Evolutionary conservation across 2,797 vertebrate species (phyloP).

Genomic region (Sebastes goodei): DNA sequence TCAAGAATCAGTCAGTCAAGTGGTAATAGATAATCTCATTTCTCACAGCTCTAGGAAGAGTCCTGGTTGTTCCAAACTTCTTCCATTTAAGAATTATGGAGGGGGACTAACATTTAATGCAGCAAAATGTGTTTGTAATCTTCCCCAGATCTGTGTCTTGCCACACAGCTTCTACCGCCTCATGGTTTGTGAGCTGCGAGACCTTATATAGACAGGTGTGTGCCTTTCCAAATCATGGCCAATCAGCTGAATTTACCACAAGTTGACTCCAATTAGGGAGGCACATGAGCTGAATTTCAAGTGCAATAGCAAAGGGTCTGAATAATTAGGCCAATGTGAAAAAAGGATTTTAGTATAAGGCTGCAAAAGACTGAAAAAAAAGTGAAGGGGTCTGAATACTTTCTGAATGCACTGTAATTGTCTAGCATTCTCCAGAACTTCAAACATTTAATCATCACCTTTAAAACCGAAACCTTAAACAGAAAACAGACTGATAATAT

Average conservation of each 20-base stretch:
- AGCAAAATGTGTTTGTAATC: neutral
- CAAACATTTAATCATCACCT: conserved; percentile 8
- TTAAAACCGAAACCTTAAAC: conserved; percentile 6
- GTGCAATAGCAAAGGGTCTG: neutral
- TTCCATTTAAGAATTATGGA: neutral
- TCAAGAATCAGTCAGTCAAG: neutral
- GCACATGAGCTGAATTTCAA: neutral
- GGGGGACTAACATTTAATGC: neutral
- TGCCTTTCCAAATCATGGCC: neutral
- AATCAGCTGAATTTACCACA: neutral
- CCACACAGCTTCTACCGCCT: neutral
- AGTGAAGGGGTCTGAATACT: neutral
- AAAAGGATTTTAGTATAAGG: neutral
- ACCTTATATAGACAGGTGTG: neutral
- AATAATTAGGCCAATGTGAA: neutral
- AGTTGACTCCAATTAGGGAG: neutral
- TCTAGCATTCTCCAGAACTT: neutral
- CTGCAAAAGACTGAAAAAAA: neutral
- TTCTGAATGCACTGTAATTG: neutral
- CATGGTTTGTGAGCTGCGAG: neutral
- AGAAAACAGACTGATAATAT: conserved; percentile 29
- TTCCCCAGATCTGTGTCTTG: neutral
- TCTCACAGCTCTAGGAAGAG: neutral
- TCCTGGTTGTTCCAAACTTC: neutral
- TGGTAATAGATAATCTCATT: neutral